Conservation (phyloP, 2,888 invertebrate species). For the Heliconius hortense region DNA sequence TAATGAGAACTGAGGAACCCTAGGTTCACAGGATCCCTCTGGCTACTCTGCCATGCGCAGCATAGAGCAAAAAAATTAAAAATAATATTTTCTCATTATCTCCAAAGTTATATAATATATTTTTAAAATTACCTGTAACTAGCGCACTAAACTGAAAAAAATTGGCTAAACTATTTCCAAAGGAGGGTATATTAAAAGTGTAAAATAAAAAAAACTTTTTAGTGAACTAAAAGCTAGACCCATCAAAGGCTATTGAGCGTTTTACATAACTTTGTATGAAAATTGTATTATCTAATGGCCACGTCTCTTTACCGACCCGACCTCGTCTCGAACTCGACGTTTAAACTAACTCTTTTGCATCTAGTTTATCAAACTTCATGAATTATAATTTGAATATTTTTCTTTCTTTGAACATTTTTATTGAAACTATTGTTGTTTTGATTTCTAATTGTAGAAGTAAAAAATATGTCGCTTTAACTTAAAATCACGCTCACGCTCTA, state of each 20-base stretch:
- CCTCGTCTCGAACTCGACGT: constrained; percentile 3
- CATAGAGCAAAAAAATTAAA: too few relatives aligned
- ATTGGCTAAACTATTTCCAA: background rate
- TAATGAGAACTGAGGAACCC: too few relatives aligned
- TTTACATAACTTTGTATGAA: constrained; percentile 65
- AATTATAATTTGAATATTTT: background rate
- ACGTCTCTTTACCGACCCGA: constrained; percentile 8
- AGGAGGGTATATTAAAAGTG: background rate
- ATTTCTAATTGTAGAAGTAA: background rate
- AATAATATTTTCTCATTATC: too few relatives aligned
- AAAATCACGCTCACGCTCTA: too few relatives aligned
- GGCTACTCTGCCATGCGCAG: background rate
- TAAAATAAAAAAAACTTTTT: constrained; percentile 18
- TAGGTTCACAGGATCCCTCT: background rate
- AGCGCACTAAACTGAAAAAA: background rate
- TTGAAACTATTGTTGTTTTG: background rate
- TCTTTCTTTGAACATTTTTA: background rate
- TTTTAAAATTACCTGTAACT: background rate
- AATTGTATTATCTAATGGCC: constrained; percentile 55
- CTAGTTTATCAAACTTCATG: constrained; percentile 7
- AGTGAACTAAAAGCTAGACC: constrained; percentile 33
- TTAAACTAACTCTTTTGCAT: constrained; percentile 29
- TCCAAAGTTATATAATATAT: too few relatives aligned
- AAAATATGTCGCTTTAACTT: background rate
- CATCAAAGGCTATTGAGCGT: constrained; percentile 47